phyloP scores from a whole-genome alignment of 1,140 invertebrate genomes.

The Leptinotarsa lineolata region DNA sequence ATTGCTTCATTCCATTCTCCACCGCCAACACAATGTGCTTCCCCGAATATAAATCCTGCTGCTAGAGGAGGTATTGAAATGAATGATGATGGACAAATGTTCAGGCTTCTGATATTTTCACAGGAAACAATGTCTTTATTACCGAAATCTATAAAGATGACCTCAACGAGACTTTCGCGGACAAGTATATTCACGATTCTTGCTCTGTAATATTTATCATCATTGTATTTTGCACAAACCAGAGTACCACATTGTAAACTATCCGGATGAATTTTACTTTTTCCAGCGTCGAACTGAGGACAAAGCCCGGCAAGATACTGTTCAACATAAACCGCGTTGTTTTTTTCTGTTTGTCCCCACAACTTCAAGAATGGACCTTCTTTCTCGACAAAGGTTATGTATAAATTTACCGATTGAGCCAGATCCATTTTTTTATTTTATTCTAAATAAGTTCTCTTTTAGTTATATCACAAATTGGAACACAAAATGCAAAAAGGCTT shows the following conservation, averaged over 20 bases:
- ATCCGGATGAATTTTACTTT: slow-evolving; percentile 51
- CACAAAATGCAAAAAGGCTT: no score
- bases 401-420: slow-evolving; percentile 37
- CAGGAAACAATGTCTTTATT: slow-evolving; percentile 63
- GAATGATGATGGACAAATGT: slow-evolving; percentile 59
- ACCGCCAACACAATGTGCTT: slow-evolving; percentile 46
- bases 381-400: slow-evolving; percentile 67
- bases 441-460: neutral
- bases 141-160: slow-evolving; percentile 75
- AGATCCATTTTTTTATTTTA: slow-evolving; percentile 14
- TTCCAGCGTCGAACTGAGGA: slow-evolving; percentile 58
- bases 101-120: slow-evolving; percentile 62
- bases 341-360: slow-evolving; percentile 65
- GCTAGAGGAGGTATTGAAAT: slow-evolving; percentile 61
- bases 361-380: slow-evolving; percentile 69
- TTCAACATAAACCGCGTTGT: slow-evolving; percentile 61
- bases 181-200: slow-evolving; percentile 60
- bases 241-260: slow-evolving; percentile 59
- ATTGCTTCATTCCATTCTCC: slow-evolving; percentile 46
- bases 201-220: slow-evolving; percentile 67
- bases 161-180: slow-evolving; percentile 59
- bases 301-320: slow-evolving; percentile 58
- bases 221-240: slow-evolving; percentile 69
- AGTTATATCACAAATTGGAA: no score
- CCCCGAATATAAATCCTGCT: slow-evolving; percentile 62